Percentiles rank a stretch among this genome's conserved stretches.
These are phyloP conservation scores for Lordiphosa clarofinis DNA, from an alignment of 1,140 invertebrate species.

Conservation along the genomic window DNA sequence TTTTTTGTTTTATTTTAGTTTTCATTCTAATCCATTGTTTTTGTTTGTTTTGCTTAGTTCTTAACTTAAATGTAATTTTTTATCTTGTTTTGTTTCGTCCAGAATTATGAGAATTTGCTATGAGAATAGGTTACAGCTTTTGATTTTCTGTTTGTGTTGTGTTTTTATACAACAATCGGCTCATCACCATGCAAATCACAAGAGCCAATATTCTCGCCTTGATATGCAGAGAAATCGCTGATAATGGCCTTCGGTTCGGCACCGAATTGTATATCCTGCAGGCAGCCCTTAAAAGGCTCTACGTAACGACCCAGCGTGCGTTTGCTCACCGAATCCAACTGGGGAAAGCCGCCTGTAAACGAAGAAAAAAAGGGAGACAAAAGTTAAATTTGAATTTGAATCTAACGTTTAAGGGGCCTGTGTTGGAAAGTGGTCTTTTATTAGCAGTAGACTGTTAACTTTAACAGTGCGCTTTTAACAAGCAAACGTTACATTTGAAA, in stretches of 20 bases:
- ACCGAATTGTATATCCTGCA: conserved; percentile 79
- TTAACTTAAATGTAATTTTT: conserved; percentile 54
- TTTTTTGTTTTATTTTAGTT: conserved; percentile 25
- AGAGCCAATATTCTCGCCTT: conserved; percentile 82
- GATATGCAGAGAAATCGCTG: conserved; percentile 81
- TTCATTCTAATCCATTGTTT: conserved; percentile 39
- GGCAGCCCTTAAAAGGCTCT: conserved; percentile 80
- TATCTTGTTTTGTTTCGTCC: conserved; percentile 33
- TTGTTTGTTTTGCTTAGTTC: conserved; percentile 47
- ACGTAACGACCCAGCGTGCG: conserved; percentile 79
- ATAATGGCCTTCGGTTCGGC: conserved; percentile 67
- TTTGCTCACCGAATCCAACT: conserved; percentile 66
- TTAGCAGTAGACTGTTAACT: no score
- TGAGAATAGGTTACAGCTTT: conserved; percentile 31
- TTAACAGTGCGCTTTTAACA: no score
- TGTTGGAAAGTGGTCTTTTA: conserved; percentile 3
- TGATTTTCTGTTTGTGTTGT: conserved; percentile 34
- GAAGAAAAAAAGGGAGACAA: neutral
- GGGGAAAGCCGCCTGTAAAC: conserved; percentile 80
- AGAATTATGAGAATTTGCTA: conserved; percentile 31
- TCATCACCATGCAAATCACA: conserved; percentile 80
- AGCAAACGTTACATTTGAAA: no score
- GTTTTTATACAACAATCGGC: conserved; percentile 65
- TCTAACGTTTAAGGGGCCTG: neutral
- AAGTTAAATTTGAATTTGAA: conserved; percentile 6